Evolutionary conservation across 92 coral and sea anemone species (phyloP), one percentile per base, ranked within the genome.

Genomic region (Actinostola sp.): DNA sequence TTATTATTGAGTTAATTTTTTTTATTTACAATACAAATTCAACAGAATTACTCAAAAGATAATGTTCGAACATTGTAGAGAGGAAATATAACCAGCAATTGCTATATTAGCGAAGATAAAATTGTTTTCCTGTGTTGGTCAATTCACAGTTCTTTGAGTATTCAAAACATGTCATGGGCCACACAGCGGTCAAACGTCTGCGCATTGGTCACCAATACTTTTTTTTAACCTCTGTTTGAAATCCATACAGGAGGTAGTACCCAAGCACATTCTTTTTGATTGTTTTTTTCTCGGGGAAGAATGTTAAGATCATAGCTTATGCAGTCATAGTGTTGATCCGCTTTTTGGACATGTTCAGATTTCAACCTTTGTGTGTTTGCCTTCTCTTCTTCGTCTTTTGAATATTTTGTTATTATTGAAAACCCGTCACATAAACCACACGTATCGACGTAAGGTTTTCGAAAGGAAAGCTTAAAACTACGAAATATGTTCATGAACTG

Each of bases 281-380:
- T 36, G 57, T 72, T 72, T 57, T 72, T 72, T 15, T 33, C 34
- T 42, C 38, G 23, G 15, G 57, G 32, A 29, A 55, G 63, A 16
- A 56, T 36, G 15, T 57, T 72, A n/a, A 55, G 78, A 72, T 72
- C 67, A 72, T 72, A 72, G 44, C 56, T 72, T 33, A 72, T 72
- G 67, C 78, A 72, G 41, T 58, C 78, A 63, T 72, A 72, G 67
- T 72, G 78, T 41, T 55, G 6, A 29, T 72, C 54, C 56, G 78
- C 19, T 70, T 70, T 44, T 30, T 51, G 44, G 12, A 70, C 36
- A 70, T 70, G 76, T 33, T 72, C 78, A 58, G 66, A 29, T 72
- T 72, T 72, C 1, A 31, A 1, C 28, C 30, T 51, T 70, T 51
- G 29, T 20, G 76, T 45, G 28, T 51, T 51, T 70, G 32, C 63